Base-by-base conservation (phyloP, 1,140 invertebrate genomes). In the Leptinotarsa texana region DNA sequence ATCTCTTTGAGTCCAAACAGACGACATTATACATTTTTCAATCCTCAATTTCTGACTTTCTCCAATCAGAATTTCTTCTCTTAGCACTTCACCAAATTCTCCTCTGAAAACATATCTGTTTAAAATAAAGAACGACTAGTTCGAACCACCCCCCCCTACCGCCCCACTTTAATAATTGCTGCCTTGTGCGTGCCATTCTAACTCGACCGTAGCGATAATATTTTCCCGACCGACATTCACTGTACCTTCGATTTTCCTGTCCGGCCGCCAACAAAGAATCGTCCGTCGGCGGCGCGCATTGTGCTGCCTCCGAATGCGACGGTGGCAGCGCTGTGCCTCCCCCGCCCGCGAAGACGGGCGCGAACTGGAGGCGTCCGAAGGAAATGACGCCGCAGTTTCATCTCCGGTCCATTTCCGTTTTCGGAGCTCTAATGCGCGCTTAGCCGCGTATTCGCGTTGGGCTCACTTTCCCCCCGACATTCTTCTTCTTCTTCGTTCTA, bases 321-420 rank as follows among this genome's bases (percentile, higher is more conserved):
- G 57, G 72, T 69, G 57, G 67, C 48, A 73, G 65, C 24, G 65
- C 69, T 57, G 73, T 42, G 63, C 67, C 63, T 57, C 49, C 49
- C 48, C 65, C 74, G 78, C 72, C 74, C 77, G 74, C 74, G 79
- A 81, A 80, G 80, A 80, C 78, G 77, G 63, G 63, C 76, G 80
- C 72, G 70, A 75, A 74, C 74, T 77, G 65, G 80, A 82, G 82
- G 83, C 83, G 84, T 80, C 82, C 79, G 75, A 77, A 81, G 84
- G 84, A 85, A 84, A 85, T 85, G 84, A 85, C 84, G 84, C 81
- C 83, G 83, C 83, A 84, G 83, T 85, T 85, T 85, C 84, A 85
- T 85, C 84, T 85, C 84, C 84, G 84, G 84, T 82, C 82, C 82
- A 85, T 85, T 85, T 85, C 84, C 84, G 83, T 78, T 83, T 78